Evolutionary conservation across 2,888 invertebrate species (phyloP), one percentile per base, ranked within the genome.

Genomic region (Sinodicranocentrus sp.): DNA sequence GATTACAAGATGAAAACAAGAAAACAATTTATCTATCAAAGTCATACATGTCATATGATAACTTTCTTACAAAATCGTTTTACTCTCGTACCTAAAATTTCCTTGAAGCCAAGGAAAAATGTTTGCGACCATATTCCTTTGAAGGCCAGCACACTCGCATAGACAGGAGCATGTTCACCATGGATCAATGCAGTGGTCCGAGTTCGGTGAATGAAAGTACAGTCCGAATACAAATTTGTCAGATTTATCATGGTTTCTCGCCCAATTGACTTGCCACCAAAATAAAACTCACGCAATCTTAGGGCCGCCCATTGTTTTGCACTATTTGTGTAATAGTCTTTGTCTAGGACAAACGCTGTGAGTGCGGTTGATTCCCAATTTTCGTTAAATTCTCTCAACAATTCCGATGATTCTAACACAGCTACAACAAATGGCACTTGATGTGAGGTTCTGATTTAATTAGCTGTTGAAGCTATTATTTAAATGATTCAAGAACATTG

Each of bases 161-260:
- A 78, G 21, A 78, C 75, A 0, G 80, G 72, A n/a, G 77, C 72
- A 70, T 73, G 28, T 44, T 78, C 63, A 1, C 61, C 82, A 72
- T 84, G 86, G n/a, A 26, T 1, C n/a, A 84, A 3, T 15, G 79
- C 75, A 19, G 78, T 71, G 33, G 54, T 73, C 17, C 78, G 59
- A 17, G 73, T 25, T 13, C 82, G 63, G 25, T 86, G 82, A 1
- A 78, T 65, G 48, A 84, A 86, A 6, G 23, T 44, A 1, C 52
- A 70, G 33, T 86, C 86, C 2, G 84, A 82, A 26, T 80, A 86
- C 10, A 79, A 57, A 72, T 86, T 63, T 13, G 76, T 86, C 13
- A 84, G 54, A 39, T 83, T 84, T 39, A 75, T 25, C 17, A 86
- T 43, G 0, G 70, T 82, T 1, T 84, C 72, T 6, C 48, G 10